Conservation (phyloP, 2,113 vertebrate species). For the Thalassoma bifasciatum region DNA sequence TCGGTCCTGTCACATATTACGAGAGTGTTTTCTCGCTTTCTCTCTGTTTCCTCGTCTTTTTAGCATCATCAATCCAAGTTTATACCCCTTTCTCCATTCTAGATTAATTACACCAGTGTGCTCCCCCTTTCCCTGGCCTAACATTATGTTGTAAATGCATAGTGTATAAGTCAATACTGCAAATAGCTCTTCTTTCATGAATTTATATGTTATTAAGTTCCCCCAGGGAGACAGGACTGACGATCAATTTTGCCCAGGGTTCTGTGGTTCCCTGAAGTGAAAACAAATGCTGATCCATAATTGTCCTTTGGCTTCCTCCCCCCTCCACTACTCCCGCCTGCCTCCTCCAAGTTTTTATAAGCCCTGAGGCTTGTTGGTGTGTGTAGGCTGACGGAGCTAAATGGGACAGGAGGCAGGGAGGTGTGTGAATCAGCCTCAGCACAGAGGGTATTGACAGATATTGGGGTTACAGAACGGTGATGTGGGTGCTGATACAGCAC, state of each 20-base stretch:
- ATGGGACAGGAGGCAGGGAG: constrained; percentile 49
- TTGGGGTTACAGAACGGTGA: constrained; percentile 73
- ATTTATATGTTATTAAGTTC: constrained; percentile 83
- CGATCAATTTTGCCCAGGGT: constrained; percentile 79
- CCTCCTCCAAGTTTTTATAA: constrained; percentile 67
- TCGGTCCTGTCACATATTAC: constrained; percentile 51
- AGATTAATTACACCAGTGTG: constrained; percentile 82
- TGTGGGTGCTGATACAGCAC: constrained; percentile 73
- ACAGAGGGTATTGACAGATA: constrained; percentile 72
- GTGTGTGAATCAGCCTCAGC: constrained; percentile 63
- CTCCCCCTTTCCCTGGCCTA: constrained; percentile 72
- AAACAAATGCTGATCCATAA: constrained; percentile 85
- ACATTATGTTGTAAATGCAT: constrained; percentile 84
- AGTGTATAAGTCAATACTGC: constrained; percentile 83
- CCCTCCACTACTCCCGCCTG: constrained; percentile 19
- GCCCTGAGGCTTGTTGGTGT: constrained; percentile 57
- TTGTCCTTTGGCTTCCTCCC: constrained; percentile 68
- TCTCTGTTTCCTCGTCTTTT: constrained; percentile 50
- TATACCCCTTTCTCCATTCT: constrained; percentile 63
- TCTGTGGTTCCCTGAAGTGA: constrained; percentile 77
- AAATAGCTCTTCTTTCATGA: constrained; percentile 84
- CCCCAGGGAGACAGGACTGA: constrained; percentile 63
- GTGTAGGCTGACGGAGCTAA: constrained; percentile 68
- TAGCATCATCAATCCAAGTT: constrained; percentile 68
- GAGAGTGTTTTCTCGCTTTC: constrained; percentile 35